Conservation (phyloP, 2,113 vertebrate species). For the Falcunculus frontatus region DNA sequence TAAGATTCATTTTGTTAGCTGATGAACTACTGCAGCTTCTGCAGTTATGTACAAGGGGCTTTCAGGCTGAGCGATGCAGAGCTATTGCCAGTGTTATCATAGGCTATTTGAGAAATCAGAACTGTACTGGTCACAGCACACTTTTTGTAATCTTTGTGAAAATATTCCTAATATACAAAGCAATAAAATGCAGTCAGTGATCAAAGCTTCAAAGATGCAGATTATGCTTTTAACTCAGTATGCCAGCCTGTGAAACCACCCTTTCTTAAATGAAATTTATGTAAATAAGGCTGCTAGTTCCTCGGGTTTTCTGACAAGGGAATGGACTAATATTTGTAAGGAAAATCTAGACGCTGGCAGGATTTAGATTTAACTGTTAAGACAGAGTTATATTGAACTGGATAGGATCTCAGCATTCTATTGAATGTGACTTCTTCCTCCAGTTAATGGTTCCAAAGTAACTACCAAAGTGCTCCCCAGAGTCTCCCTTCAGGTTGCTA, state of each 20-base stretch:
- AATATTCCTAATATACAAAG: neutral
- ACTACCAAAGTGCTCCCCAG: neutral
- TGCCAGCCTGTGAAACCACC: neutral
- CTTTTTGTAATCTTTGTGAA: neutral
- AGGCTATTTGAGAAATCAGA: neutral
- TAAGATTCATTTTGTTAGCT: neutral
- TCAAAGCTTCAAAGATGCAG: neutral
- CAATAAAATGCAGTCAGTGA: neutral
- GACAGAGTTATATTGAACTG: neutral
- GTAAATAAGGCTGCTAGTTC: neutral
- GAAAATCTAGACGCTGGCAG: neutral
- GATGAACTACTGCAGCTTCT: neutral
- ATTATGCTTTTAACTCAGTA: neutral
- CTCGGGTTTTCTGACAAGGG: neutral
- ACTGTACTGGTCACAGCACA: neutral
- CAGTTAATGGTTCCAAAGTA: neutral
- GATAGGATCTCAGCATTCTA: neutral
- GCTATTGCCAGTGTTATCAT: neutral
- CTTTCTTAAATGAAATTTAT: neutral
- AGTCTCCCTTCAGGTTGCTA: neutral
- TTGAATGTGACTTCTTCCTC: neutral
- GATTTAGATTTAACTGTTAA: neutral
- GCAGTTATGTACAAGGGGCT: neutral
- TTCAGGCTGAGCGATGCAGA: neutral
- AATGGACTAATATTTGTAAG: neutral